Evolutionary conservation across 2,113 vertebrate genomes (phyloP), one percentile per base, ranked within the genome.

Genomic region (Prionailurus viverrinus): DNA sequence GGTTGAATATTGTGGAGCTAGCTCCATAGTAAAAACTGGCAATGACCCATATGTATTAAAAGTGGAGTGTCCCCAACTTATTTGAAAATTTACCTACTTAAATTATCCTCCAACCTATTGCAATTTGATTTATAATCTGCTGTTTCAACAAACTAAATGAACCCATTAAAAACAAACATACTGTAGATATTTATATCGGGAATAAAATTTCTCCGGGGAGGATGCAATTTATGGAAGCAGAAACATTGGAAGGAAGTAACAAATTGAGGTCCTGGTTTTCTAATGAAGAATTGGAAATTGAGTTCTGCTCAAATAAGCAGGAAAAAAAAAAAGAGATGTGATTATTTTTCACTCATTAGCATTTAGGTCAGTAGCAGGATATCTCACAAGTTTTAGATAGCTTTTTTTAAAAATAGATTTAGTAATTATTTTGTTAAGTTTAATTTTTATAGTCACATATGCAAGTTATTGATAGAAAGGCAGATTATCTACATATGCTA

Each of bases 81-180:
- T 91, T 92, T 98, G 97, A 98, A 98, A 98, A 97, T 69, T 82
- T 93, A 98, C 97, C 94, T 98, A 97, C 97, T 93, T 98, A 98
- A 97, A 98, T 97, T 97, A 98, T 98, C 87, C 98, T 95, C 95
- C 92, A 98, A 98, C 93, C 96, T 92, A 95, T 71, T 95, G 66
- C 79, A 93, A 93, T 90, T 98, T 98, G 97, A 98, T 97, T 98
- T 98, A 97, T 97, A 97, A 98, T 98, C 97, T 98, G 98, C 97
- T 98, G 95, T 97, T 99, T 99, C 98, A 98, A 98, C 97, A 98
- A 80, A 97, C 98, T 96, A 98, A 99, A 98, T 96, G 91, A 98
- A 98, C 97, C 97, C 48, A 92, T 97, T 96, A 98, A 98, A 98
- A 99, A 98, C 96, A 97, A 97, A 98, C 97, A 98, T 97, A 96